Evolutionary conservation across 2,888 invertebrate species (phyloP).

Genomic region (Resseliella maxima): DNA sequence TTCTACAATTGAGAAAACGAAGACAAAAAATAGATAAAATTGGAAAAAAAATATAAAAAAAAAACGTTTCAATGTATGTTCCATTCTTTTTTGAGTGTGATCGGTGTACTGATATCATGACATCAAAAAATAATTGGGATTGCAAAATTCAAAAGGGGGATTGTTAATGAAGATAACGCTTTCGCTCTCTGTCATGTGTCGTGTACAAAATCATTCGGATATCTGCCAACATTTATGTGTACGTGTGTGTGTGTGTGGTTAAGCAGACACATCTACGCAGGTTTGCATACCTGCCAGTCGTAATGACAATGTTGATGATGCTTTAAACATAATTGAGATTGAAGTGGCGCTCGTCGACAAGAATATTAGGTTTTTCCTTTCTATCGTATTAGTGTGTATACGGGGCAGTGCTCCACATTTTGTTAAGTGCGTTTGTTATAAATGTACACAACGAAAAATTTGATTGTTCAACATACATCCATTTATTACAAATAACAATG

Average conservation of each 20-base stretch:
- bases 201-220: slow-evolving; percentile 15
- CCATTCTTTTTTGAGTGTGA: background rate
- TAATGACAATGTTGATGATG: slow-evolving; percentile 53
- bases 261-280: background rate
- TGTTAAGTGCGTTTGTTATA: background rate
- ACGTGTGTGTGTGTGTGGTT: background rate
- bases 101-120: slow-evolving; percentile 25
- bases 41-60: background rate
- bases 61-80: background rate
- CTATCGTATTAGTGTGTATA: background rate
- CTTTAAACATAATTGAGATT: slow-evolving; percentile 49
- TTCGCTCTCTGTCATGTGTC: background rate
- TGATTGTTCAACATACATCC: slow-evolving; percentile 8
- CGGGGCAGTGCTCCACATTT: background rate
- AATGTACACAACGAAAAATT: background rate
- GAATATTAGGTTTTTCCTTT: background rate
- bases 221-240: background rate
- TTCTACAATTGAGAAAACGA: background rate
- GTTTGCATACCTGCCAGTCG: slow-evolving; percentile 28
- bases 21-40: background rate
- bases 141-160: slow-evolving; percentile 49
- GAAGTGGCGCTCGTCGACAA: slow-evolving; percentile 52
- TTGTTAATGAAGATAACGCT: slow-evolving; percentile 51
- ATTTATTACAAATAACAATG: slow-evolving; percentile 48
- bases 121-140: slow-evolving; percentile 22